phyloP scores from a whole-genome alignment of 2,113 vertebrate genomes.

The Uria lomvia region DNA sequence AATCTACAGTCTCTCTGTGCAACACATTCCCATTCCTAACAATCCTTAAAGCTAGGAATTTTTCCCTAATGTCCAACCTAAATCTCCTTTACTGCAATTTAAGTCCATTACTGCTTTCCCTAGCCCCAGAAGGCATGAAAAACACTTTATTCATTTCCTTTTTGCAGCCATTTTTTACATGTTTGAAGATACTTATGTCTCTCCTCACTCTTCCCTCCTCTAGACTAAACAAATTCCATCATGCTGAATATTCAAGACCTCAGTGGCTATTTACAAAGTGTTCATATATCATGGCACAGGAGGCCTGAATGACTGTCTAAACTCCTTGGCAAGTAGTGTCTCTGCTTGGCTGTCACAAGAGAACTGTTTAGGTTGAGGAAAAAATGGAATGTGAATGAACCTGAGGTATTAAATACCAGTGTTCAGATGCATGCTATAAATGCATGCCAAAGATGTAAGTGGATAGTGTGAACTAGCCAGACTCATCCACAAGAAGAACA shows the following conservation, averaged over 20 bases:
- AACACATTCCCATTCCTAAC: neutral
- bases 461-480: neutral
- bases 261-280: neutral
- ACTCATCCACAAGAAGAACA: neutral
- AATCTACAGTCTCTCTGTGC: neutral
- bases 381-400: neutral
- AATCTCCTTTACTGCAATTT: neutral
- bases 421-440: neutral
- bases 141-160: neutral
- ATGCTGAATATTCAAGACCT: constrained; percentile 1
- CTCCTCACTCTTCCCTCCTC: neutral
- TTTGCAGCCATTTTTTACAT: neutral
- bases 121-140: neutral
- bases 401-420: neutral
- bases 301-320: neutral
- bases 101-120: neutral
- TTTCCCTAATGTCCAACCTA: neutral
- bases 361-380: neutral
- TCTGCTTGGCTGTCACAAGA: neutral
- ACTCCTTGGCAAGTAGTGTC: neutral
- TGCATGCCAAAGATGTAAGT: neutral
- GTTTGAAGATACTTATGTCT: neutral
- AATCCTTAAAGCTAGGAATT: neutral
- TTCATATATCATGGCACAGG: neutral
- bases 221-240: constrained; percentile 37